Base-by-base conservation (phyloP, 2,113 vertebrate genomes). In the Regulus satrapa region DNA sequence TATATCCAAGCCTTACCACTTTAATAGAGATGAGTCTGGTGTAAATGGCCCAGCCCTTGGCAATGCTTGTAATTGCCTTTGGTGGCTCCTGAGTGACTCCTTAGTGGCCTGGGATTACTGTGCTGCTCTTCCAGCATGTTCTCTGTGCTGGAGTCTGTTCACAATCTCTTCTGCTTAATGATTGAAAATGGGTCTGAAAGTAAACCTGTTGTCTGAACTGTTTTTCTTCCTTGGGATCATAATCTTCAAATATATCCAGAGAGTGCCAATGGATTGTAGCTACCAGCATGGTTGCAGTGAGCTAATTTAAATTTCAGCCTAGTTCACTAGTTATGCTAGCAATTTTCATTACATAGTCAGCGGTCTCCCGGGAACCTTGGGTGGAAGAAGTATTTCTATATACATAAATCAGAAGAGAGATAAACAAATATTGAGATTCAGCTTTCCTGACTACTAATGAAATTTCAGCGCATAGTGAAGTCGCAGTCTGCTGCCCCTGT, bases 381-480 rank as follows among this genome's bases (percentile, higher is more conserved):
- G 52, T 89, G 66, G 66, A 75, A 41, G 56, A 89, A 32, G 52
- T 85, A 34, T 29, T 56, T 93, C 63, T 91, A 14, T 87, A 45
- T 89, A 66, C 46, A 78, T 87, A 75, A 74, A 81, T 91, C n/a
- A 59, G 16, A 63, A 87, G 17, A 40, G 36, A 93, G 17, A 72
- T 16, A 74, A 87, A 48, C 31, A 87, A 89, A 79, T 48, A 68
- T 0, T 71, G 61, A 82, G 28, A 87, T 78, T 61, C 69, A 87
- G 66, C 34, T 94, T 94, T 52, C 32, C 36, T 89, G 78, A 55
- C 49, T 68, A 8, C 41, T 76, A 76, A 69, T 29, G 43, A 75
- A 58, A 86, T 79, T 91, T 82, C 46, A 79, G 85, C 66, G 66
- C 32, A 40, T 43, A 72, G 43, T 11, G 24, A 67, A 71, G 45